Evolutionary conservation across 2,113 vertebrate genomes (phyloP), one percentile per base, ranked within the genome.

Genomic region (Thalassoma bifasciatum): DNA sequence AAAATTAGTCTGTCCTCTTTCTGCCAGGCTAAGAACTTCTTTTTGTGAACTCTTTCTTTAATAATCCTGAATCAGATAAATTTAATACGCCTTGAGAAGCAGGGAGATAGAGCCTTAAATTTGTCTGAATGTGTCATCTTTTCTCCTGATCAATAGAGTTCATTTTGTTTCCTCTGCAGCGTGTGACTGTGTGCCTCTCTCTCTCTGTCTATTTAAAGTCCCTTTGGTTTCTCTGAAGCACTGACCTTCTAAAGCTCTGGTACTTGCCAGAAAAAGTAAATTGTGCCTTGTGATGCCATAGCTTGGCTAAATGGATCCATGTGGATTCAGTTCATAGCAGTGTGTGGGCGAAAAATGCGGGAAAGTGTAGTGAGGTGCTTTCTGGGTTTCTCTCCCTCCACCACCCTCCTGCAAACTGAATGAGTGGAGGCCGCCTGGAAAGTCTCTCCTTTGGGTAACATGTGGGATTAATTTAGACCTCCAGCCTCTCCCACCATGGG

Each of bases 381-480:
- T 72, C 51, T 24, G 60, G 74, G 71, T 81, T 75, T 58, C 77
- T 66, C 21, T 2, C 8, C 82, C 44, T 34, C 66, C n/a, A 63
- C 61, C 8, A 73, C 13, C 74, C 77, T 72, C 75, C 65, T 67
- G 56, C 73, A 70, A 62, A 57, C 47, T 12, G 16, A 68, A 54
- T 23, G 30, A 66, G 38, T 47, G 16, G 2, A 22, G 76, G 82
- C 76, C 12, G 83, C 75, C 74, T 88, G 87, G 66, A 87, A 88
- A 81, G 69, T 50, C 77, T 77, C 73, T 69, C 87, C 82, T 67
- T 63, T 21, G 24, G 59, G 74, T 84, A 93, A 92, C 93, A 94
- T 93, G 91, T 94, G 93, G 91, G 86, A 91, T 84, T 91, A 66
- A 93, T 94, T 94, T 94, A 85, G 91, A 85, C 82, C 81, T 88